Percentiles rank a stretch among this genome's conserved stretches.
Conservation (phyloP, 1,140 invertebrate genomes). For the Drosophila littoralis region DNA sequence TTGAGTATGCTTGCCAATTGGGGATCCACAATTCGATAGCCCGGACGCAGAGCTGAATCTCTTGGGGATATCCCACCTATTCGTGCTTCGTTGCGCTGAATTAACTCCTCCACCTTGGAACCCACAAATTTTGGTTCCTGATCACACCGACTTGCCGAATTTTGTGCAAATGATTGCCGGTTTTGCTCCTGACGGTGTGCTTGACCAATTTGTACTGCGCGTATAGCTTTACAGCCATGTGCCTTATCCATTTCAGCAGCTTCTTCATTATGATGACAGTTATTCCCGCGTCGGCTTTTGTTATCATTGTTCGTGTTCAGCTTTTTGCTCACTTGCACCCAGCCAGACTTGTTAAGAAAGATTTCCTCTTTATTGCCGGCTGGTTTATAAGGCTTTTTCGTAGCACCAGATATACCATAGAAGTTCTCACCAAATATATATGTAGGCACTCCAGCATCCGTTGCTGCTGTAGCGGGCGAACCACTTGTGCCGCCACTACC, state of each 20-base stretch:
- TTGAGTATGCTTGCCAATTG: slow-evolving; percentile 78
- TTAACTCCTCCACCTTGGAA: slow-evolving; percentile 81
- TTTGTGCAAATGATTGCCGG: slow-evolving; percentile 57
- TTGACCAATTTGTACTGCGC: slow-evolving; percentile 53
- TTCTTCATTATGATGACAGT: slow-evolving; percentile 53
- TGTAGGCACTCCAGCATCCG: slow-evolving; percentile 59
- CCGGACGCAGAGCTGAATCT: slow-evolving; percentile 60
- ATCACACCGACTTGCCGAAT: slow-evolving; percentile 47
- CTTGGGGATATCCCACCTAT: slow-evolving; percentile 40
- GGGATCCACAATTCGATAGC: slow-evolving; percentile 79
- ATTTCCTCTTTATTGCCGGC: slow-evolving; percentile 75
- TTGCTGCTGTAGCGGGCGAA: slow-evolving; percentile 6
- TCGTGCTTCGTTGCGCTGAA: slow-evolving; percentile 75
- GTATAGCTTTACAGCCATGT: slow-evolving; percentile 33
- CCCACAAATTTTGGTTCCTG: slow-evolving; percentile 61
- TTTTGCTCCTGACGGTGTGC: slow-evolving; percentile 50
- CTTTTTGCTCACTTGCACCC: slow-evolving; percentile 82
- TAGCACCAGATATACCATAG: slow-evolving; percentile 32
- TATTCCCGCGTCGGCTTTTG: slow-evolving; percentile 55
- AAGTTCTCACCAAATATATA: slow-evolving; percentile 82
- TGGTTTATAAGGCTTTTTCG: slow-evolving; percentile 56
- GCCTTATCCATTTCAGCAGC: slow-evolving; percentile 5
- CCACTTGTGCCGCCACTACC: slow-evolving; percentile 40
- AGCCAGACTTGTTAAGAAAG: slow-evolving; percentile 83
- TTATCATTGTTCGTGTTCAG: slow-evolving; percentile 32